Evolutionary conservation across 2,888 invertebrate species (phyloP).

Genomic region (Diploptera punctata): DNA sequence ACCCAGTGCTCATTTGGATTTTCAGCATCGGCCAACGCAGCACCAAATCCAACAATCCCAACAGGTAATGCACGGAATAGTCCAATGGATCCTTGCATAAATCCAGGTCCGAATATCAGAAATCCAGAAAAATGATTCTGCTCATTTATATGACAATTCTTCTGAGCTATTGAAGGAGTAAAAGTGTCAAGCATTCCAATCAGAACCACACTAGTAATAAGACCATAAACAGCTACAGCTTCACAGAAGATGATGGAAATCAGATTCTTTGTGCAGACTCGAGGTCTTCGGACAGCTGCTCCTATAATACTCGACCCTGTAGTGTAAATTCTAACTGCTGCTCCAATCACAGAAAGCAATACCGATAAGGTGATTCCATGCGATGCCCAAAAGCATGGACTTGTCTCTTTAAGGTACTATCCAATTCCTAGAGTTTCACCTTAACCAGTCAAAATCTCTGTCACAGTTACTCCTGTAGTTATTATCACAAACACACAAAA

Average conservation of each 20-base stretch:
- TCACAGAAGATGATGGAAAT: conserved; percentile 99
- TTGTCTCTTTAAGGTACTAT: too few relatives aligned
- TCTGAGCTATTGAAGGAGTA: conserved; percentile 56
- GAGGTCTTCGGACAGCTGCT: conserved; percentile 96
- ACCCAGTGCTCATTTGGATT: too few relatives aligned
- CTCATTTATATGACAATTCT: conserved; percentile 56
- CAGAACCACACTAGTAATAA: conserved; percentile 97
- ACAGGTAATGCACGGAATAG: conserved; percentile 96
- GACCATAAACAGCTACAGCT: conserved; percentile 98
- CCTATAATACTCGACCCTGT: conserved; percentile 97
- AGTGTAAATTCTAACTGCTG: conserved; percentile 82
- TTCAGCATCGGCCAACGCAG: conserved; percentile 97
- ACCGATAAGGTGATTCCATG: too few relatives aligned
- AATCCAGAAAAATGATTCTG: conserved; percentile 88
- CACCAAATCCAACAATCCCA: conserved; percentile 96
- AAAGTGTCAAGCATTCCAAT: conserved; percentile 79
- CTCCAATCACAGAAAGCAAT: too few relatives aligned
- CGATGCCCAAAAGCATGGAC: too few relatives aligned
- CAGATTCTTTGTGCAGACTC: conserved; percentile 98
- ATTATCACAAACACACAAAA: too few relatives aligned
- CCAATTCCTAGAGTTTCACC: too few relatives aligned
- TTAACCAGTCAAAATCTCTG: too few relatives aligned
- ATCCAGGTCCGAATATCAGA: conserved; percentile 94
- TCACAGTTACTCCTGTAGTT: too few relatives aligned
- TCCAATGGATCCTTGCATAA: conserved; percentile 95